Conservation (phyloP, 2,888 invertebrate species). For the Eupelmus urozonus region DNA sequence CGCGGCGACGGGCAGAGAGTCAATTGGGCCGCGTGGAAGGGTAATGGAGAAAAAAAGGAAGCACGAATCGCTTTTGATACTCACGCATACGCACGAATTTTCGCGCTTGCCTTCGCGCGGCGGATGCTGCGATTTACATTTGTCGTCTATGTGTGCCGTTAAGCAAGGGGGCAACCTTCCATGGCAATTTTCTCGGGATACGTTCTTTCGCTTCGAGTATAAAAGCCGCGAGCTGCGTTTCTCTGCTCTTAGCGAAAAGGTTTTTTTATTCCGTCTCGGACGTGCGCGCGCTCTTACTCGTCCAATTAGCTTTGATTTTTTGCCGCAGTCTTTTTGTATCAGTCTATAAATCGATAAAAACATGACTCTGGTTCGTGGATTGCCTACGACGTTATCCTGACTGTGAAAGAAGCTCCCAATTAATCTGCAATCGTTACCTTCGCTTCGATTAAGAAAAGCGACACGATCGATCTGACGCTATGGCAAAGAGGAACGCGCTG, state of each 20-base stretch:
- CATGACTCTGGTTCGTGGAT: not conserved
- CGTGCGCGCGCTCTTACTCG: not conserved
- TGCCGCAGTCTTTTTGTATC: too few species aligned
- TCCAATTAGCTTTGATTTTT: not conserved
- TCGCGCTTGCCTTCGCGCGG: not conserved
- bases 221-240: conserved; percentile 4
- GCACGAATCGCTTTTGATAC: not conserved
- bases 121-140: conserved; percentile 40
- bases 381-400: too few species aligned
- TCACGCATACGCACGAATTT: not conserved
- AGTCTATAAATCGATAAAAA: not conserved
- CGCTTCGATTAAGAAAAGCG: too few species aligned
- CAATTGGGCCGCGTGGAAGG: not conserved
- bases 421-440: too few species aligned
- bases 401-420: too few species aligned
- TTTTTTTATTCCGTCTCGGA: not conserved
- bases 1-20: not conserved
- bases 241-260: not conserved
- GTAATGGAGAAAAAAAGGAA: not conserved
- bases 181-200: not conserved
- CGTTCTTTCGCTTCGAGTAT: conserved; percentile 12
- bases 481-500: too few species aligned
- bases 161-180: conserved; percentile 15
- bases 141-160: conserved; percentile 1
- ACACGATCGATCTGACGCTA: too few species aligned